Evolutionary conservation across 2,888 invertebrate species (phyloP), one percentile per base, ranked within the genome.

Genomic region (Sarcophaga caerulescens): DNA sequence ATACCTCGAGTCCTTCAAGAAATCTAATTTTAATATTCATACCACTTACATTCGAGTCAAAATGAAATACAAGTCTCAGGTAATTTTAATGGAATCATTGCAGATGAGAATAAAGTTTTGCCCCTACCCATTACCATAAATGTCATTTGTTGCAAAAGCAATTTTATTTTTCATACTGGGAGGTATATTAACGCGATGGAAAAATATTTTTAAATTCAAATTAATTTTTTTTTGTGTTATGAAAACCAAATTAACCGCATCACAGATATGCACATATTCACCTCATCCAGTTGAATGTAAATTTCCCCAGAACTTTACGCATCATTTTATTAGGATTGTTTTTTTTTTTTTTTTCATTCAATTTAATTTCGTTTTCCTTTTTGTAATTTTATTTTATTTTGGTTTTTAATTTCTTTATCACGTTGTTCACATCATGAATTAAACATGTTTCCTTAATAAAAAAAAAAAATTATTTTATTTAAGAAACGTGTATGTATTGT

Each of bases 361-460:
- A 35, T 52, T 52, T 52, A 52, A 14, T 52, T 52, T 52, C 59
- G 21, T 63, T 81, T 75, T 68, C 14, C 14, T 12, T 21, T 73
- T 75, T 11, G n/a, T n/a, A 60, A n/a, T 21, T 78, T 69, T 76
- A 57, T 23, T 66, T 68, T 78, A 65, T 73, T 76, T 76, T 78
- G 66, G 45, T 73, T 84, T 78, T 68, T 57, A 69, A n/a, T 69
- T 75, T 78, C 73, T 68, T 63, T 77, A 81, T 70, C 59, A 47
- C 44, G 52, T 52, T 52, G 65, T 65, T 78, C 75, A 71, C 66
- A 71, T 81, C 75, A 82, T 79, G 60, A 81, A 78, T 81, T 79
- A 79, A 85, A 85, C 75, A 81, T 78, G 21, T 45, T 57, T 77
- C 17, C 35, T 19, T 81, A 65, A 45, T 4, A 78, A 73, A 25